Conservation (phyloP, 2,797 vertebrate species). For the Lagocephalus sceleratus region DNA sequence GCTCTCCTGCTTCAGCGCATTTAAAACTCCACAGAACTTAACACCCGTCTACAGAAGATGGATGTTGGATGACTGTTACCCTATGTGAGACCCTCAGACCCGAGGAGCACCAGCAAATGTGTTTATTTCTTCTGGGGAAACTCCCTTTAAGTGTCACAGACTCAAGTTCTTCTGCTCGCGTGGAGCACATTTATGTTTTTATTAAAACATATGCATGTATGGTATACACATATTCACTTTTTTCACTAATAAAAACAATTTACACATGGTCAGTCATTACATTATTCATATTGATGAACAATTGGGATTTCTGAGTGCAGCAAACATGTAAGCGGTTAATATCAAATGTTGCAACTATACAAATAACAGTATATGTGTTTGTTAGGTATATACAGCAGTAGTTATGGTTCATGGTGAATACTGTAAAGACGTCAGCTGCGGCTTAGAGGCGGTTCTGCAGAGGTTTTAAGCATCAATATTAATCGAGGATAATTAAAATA, state of each 20-base stretch:
- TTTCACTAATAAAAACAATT: slow-evolving; percentile 51
- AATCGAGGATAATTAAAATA: slow-evolving; percentile 55
- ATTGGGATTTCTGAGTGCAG: slow-evolving; percentile 53
- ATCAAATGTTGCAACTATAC: slow-evolving; percentile 43
- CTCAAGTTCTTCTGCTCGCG: not conserved
- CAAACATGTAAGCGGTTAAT: slow-evolving; percentile 55
- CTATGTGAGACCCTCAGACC: too few species aligned
- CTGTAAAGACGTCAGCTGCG: slow-evolving; percentile 41
- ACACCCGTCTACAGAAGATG: too few species aligned
- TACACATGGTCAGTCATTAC: slow-evolving; percentile 57
- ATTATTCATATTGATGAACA: slow-evolving; percentile 48
- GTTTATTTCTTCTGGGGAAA: too few species aligned
- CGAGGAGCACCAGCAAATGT: too few species aligned
- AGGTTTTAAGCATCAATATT: slow-evolving; percentile 44
- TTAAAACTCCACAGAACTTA: too few species aligned
- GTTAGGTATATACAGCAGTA: slow-evolving; percentile 73
- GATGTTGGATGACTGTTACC: too few species aligned
- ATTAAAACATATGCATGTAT: slow-evolving; percentile 65
- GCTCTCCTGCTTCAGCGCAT: too few species aligned
- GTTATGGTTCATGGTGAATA: slow-evolving; percentile 65
- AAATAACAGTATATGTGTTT: slow-evolving; percentile 57
- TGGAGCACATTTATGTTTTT: slow-evolving; percentile 42
- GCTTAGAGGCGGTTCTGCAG: slow-evolving; percentile 41
- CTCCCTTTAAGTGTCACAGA: not conserved
- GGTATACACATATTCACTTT: slow-evolving; percentile 50